Evolutionary conservation across 2,113 vertebrate genomes (phyloP), one percentile per base, ranked within the genome.

Genomic region (zebrafish (Danio rerio)): DNA sequence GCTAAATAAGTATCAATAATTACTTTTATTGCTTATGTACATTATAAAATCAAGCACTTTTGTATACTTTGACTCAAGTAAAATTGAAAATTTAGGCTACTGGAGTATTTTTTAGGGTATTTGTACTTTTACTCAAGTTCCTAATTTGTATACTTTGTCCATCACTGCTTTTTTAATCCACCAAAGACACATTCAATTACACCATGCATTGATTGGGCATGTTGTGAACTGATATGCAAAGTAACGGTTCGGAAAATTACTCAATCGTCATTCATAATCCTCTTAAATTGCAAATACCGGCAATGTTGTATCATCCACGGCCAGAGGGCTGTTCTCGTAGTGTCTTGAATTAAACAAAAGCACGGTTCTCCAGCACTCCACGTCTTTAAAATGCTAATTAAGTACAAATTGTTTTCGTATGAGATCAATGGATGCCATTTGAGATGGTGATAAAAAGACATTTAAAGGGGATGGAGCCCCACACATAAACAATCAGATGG

Each of bases 301-400:
- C 42, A 45, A 7, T 75, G 55, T 45, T 59, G 9, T 43, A 18
- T 4, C n/a, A 75, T 12, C n/a, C 42, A 75, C 18, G 5, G 42
- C 7, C 42, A 21, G 72, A 45, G 52, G 11, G 12, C 55, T 75
- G 55, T 47, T 59, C 16, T 20, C 47, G n/a, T 47, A 58, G 31
- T 58, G 21, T 3, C 0, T 3, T 47, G 7, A 47, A 45, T 59
- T 7, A 45, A 47, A 53, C 47, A 9, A 40, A 76, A 52, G 65
- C 49, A 55, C 1, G 0, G 47, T 74, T 52, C 11, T 71, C 55
- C 56, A 20, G 43, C 12, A 6, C 8, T 70, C 4, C 68, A 9
- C 12, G 16, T 69, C 70, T 49, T 78, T 79, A 68, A 82, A 82
- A 80, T 80, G 69, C 20, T 80, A 76, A 84, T 82, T n/a, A 63